A percentile compares a stretch with the other conserved stretches of the same genome.
phyloP scores from a whole-genome alignment of 2,797 vertebrate species.

The Brotula barbata region DNA sequence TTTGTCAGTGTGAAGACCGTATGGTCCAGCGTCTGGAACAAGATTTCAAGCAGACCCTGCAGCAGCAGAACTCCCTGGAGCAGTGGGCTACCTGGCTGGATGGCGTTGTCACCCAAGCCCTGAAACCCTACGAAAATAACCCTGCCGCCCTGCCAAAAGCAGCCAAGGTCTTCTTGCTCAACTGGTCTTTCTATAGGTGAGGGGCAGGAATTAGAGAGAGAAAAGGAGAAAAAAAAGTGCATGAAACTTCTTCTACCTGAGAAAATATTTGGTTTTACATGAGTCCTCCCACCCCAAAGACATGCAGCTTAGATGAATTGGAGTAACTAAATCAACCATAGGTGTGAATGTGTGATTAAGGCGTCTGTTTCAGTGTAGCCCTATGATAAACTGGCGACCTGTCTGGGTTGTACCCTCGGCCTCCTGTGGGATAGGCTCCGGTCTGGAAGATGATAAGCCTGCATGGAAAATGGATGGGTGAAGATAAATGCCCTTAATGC shows the following conservation, averaged over 20 bases:
- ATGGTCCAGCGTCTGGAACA: constrained; percentile 89
- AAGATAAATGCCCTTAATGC: not conserved
- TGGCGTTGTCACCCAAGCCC: constrained; percentile 84
- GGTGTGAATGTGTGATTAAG: too few species aligned
- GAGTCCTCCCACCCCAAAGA: too few species aligned
- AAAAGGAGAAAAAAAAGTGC: not conserved
- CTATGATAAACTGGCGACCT: too few species aligned
- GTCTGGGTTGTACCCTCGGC: too few species aligned
- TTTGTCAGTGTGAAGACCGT: constrained; percentile 88
- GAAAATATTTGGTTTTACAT: too few species aligned
- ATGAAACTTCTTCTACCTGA: not conserved
- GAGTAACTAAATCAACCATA: too few species aligned
- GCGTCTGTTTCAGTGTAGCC: too few species aligned
- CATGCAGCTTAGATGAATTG: too few species aligned
- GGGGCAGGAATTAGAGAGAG: not conserved
- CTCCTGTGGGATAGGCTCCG: too few species aligned
- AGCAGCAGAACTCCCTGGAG: constrained; percentile 94
- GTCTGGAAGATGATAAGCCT: too few species aligned
- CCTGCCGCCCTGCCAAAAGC: constrained; percentile 83
- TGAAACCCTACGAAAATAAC: constrained; percentile 88
- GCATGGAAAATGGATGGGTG: not conserved
- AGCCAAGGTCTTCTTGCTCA: constrained; percentile 92
- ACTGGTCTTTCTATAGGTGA: constrained; percentile 96
- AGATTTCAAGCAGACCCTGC: constrained; percentile 91
- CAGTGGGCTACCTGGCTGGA: constrained; percentile 94